Evolutionary conservation across 2,113 vertebrate species (phyloP).

Genomic region (Oreochromis niloticus): DNA sequence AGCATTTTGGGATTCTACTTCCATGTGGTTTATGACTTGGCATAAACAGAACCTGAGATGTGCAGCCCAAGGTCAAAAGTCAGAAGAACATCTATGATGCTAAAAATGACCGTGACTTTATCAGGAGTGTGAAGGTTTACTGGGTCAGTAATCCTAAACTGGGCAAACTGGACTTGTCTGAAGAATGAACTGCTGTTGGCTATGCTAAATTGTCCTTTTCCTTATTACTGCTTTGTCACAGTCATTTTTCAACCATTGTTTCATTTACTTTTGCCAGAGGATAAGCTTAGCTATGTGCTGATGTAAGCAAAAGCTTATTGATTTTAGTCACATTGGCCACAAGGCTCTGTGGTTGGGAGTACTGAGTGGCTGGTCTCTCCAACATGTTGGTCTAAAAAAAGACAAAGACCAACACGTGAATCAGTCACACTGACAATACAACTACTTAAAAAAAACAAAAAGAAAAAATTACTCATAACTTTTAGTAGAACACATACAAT

Average conservation of each 20-base stretch:
- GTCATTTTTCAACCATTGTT: background rate
- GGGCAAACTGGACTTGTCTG: background rate
- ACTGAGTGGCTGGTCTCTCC: background rate
- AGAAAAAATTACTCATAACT: background rate
- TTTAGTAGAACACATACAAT: background rate
- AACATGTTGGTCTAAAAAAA: background rate
- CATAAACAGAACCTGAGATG: background rate
- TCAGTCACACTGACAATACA: background rate
- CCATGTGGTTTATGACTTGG: background rate
- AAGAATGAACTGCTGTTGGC: background rate
- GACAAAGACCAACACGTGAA: background rate
- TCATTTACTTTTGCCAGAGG: background rate
- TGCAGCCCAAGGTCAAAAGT: background rate
- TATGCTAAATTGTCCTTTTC: background rate
- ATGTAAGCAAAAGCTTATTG: background rate
- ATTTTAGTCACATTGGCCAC: background rate
- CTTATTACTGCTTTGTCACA: background rate
- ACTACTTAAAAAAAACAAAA: background rate
- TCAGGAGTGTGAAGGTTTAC: background rate
- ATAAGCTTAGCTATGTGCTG: background rate
- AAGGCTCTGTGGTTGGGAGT: background rate
- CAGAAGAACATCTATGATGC: constrained; percentile 7
- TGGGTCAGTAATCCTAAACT: background rate
- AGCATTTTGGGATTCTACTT: background rate
- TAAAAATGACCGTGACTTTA: background rate